Evolutionary conservation across 2,113 vertebrate species (phyloP).

Genomic region (Neotragus pygmaeus): DNA sequence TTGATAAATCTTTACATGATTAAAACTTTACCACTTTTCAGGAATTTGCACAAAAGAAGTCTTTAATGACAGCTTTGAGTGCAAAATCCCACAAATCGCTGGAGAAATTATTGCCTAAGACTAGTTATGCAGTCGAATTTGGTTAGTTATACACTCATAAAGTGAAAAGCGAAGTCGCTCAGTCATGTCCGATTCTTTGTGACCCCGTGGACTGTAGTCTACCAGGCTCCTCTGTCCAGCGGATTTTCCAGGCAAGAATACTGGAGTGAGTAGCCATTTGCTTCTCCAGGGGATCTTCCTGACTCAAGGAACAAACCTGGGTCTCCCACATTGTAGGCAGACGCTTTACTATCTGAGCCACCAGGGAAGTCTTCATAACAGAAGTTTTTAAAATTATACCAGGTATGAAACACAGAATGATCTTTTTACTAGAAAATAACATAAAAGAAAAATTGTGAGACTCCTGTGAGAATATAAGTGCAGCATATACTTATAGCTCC

Average conservation of each 20-base stretch:
- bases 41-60: constrained; percentile 32
- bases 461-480: not conserved
- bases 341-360: no score
- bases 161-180: no score
- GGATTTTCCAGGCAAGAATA: no score
- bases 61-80: not conserved
- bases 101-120: constrained; percentile 33
- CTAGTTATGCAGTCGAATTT: constrained; percentile 7
- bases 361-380: not conserved
- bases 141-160: not conserved
- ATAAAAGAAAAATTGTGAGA: not conserved
- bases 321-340: no score
- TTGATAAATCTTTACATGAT: not conserved
- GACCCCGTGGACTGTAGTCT: no score
- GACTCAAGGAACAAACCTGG: no score
- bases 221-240: no score
- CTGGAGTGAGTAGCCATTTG: no score
- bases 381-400: not conserved
- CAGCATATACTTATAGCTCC: not conserved
- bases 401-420: not conserved
- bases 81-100: not conserved
- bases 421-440: not conserved
- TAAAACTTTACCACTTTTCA: not conserved
- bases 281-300: no score
- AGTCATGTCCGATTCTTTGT: no score